phyloP scores from a whole-genome alignment of 53 echinoderm and acorn worm genomes.

The Arbacia lixula region DNA sequence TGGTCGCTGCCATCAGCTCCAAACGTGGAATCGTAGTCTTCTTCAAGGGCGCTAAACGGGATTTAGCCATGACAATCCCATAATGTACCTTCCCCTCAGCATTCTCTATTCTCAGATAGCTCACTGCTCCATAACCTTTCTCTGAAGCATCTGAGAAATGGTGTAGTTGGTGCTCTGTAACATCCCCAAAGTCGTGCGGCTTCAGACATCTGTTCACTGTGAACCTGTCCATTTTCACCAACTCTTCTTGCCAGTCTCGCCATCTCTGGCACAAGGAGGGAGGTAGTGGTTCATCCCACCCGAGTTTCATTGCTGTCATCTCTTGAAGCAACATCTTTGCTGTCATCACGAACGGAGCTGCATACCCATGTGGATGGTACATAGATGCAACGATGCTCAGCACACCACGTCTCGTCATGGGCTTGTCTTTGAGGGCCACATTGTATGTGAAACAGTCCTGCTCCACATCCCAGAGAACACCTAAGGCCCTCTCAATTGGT shows the following conservation, averaged over 20 bases:
- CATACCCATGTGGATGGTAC: constrained; percentile 66
- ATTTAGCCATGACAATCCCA: constrained; percentile 46
- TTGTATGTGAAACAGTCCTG: constrained; percentile 50
- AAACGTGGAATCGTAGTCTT: constrained; percentile 51
- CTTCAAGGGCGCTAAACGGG: constrained; percentile 38
- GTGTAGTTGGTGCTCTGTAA: constrained; percentile 53
- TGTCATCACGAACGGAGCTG: constrained; percentile 57
- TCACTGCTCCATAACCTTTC: constrained; percentile 43
- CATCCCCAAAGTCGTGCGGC: constrained; percentile 38
- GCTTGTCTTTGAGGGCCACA: constrained; percentile 31
- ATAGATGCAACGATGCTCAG: constrained; percentile 54
- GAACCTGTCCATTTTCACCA: constrained; percentile 3
- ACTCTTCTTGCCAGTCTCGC: constrained; percentile 50
- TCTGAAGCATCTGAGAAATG: constrained; percentile 77
- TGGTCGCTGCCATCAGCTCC: constrained; percentile 53
- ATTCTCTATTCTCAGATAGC: constrained; percentile 1
- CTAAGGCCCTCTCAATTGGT: constrained; percentile 66
- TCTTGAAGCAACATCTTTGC: constrained; percentile 71
- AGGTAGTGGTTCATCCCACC: constrained; percentile 75
- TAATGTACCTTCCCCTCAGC: constrained; percentile 7
- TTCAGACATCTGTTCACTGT: constrained; percentile 34
- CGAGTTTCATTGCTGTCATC: constrained; percentile 57
- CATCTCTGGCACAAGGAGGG: constrained; percentile 42
- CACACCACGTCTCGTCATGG: constrained; percentile 53
- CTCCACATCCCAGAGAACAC: constrained; percentile 70